phyloP scores from a whole-genome alignment of 2,888 invertebrate species.

The Cerceris rybyensis region DNA sequence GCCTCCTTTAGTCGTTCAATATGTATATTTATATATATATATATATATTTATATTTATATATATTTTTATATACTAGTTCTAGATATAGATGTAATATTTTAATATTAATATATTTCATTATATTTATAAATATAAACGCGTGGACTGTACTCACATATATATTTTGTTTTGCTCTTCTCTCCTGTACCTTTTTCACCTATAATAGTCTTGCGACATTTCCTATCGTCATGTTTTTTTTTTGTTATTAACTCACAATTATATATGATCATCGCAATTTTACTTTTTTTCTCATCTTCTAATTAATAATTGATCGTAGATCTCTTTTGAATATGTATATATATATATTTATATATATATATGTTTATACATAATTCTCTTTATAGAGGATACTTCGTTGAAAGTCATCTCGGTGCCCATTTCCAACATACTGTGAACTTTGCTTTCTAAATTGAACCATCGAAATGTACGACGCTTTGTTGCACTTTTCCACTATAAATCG shows the following conservation, averaged over 20 bases:
- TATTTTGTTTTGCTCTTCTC: slow-evolving; percentile 59
- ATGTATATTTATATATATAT: slow-evolving; percentile 68
- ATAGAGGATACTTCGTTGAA: slow-evolving; percentile 43
- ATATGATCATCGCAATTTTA: slow-evolving; percentile 35
- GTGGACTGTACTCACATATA: slow-evolving; percentile 76
- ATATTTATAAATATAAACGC: slow-evolving; percentile 79
- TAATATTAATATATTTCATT: slow-evolving; percentile 72
- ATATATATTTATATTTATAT: slow-evolving; percentile 57
- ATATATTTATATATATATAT: slow-evolving; percentile 60
- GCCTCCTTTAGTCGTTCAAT: slow-evolving; percentile 66
- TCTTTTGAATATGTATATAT: slow-evolving; percentile 67
- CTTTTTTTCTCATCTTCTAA: slow-evolving; percentile 46
- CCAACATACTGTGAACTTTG: neutral
- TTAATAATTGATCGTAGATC: slow-evolving; percentile 77
- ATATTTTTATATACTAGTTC: slow-evolving; percentile 67
- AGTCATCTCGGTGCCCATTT: slow-evolving; percentile 36
- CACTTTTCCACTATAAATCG: too few species aligned
- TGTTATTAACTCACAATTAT: slow-evolving; percentile 31
- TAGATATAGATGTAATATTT: slow-evolving; percentile 76
- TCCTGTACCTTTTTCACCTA: slow-evolving; percentile 46
- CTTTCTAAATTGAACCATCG: too few species aligned
- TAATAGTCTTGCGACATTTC: slow-evolving; percentile 26
- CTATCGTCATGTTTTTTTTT: slow-evolving; percentile 5
- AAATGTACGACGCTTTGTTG: neutral
- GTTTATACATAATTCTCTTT: slow-evolving; percentile 58